Evolutionary conservation across 2,113 vertebrate genomes (phyloP), one percentile per base, ranked within the genome.

Genomic region (Emydura subglobosa): DNA sequence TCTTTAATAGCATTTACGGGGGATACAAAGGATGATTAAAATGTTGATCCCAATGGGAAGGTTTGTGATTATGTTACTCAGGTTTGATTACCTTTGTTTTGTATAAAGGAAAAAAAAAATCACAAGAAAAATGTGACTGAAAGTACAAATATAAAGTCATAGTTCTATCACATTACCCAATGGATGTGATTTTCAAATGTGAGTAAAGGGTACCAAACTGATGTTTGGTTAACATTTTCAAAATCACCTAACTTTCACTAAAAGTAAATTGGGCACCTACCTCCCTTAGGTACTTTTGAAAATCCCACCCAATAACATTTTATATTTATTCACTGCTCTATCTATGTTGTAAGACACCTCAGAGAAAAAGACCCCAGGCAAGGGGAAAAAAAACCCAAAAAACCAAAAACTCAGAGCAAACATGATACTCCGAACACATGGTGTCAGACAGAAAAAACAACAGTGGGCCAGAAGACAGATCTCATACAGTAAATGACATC

Each of bases 1-100:
- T 91, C 39, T 27, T 44, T 59, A 91, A 89, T 47, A 91, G 74
- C 53, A 91, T 94, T 91, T 83, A 68, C 50, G 57, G 91, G 93
- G 72, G 57, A 95, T 61, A 95, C 19, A 83, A 91, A 92, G 85
- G 87, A 87, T 90, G 91, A 89, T 93, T 68, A 90, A 95, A 91
- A 91, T 92, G 95, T 78, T 78, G 74, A 47, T 27, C 21, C 79
- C 34, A 72, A 42, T 44, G 76, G 83, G 44, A 47, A 78, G 44
- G 74, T 27, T 47, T 78, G 47, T 13, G 21, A 78, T 78, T 47
- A 78, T 47, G 6, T 78, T 78, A 47, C 5, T 78, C 44, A 27
- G 78, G 92, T 94, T 95, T 87, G 12, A 57, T 83, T 96, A 78
- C 51, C 87, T 85, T 72, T 85, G 49, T 80, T 82, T 87, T 72